These are phyloP conservation scores for Drosophila mojavensis DNA, from an alignment of 1,140 invertebrate species.

Conservation along the genomic window DNA sequence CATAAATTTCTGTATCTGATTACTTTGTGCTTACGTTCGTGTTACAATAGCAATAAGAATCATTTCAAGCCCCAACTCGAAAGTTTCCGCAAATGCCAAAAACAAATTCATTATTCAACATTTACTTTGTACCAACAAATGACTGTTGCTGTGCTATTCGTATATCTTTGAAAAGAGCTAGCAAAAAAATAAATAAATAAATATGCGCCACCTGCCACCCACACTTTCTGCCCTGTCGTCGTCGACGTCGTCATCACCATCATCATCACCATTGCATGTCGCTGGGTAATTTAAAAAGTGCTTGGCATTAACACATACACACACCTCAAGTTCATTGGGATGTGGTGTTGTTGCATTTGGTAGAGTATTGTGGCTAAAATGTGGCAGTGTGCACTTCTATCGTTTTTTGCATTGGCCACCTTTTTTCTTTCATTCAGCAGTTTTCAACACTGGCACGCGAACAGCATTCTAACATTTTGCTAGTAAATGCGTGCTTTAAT, in stretches of 20 bases:
- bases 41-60: no score
- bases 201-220: slow-evolving; percentile 11
- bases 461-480: slow-evolving; percentile 28
- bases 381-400: slow-evolving; percentile 54
- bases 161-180: background rate
- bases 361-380: slow-evolving; percentile 19
- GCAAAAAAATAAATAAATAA: slow-evolving; percentile 12
- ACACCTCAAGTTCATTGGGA: slow-evolving; percentile 15
- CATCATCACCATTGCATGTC: slow-evolving; percentile 56
- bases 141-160: slow-evolving; percentile 15
- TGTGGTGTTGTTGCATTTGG: slow-evolving; percentile 11
- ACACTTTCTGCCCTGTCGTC: slow-evolving; percentile 12
- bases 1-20: no score
- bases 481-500: slow-evolving; percentile 56
- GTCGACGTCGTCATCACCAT: background rate
- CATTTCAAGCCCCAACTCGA: background rate
- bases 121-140: slow-evolving; percentile 33
- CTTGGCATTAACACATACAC: slow-evolving; percentile 13
- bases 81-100: slow-evolving; percentile 4
- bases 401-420: slow-evolving; percentile 21
- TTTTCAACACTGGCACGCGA: slow-evolving; percentile 34
- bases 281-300: slow-evolving; percentile 48
- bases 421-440: slow-evolving; percentile 27
- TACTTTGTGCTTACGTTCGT: no score
- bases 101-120: slow-evolving; percentile 27